Percentiles rank a stretch among this genome's conserved stretches.
Conservation (phyloP, 1,140 invertebrate genomes). For the Drosophila micromelanica region DNA sequence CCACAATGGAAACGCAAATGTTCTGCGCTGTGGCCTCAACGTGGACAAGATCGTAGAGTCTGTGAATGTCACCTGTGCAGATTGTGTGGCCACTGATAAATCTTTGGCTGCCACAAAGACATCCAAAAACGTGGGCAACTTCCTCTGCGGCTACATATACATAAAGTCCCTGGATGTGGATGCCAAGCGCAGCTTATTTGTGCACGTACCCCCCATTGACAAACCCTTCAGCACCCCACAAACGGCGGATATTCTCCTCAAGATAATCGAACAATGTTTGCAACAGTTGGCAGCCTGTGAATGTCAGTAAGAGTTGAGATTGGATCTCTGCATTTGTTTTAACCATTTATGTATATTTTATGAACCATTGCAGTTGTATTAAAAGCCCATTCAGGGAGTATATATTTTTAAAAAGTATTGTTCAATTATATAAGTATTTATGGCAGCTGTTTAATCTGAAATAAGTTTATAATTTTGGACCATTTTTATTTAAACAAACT, state of each 20-base stretch:
- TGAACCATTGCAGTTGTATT: not conserved
- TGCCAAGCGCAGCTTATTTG: conserved; percentile 85
- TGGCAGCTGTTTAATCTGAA: not conserved
- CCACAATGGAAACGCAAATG: conserved; percentile 62
- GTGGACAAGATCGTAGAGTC: conserved; percentile 84
- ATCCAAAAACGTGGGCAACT: conserved; percentile 84
- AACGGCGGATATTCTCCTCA: conserved; percentile 85
- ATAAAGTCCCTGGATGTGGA: conserved; percentile 86
- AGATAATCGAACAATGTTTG: conserved; percentile 85
- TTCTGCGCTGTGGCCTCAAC: conserved; percentile 84
- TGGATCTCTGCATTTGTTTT: conserved; percentile 29
- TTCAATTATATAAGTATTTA: not conserved
- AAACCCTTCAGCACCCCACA: conserved; percentile 85
- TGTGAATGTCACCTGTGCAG: conserved; percentile 60
- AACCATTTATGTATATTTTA: not conserved
- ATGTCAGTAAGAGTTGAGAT: conserved; percentile 9
- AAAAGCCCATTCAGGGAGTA: too few relatives aligned
- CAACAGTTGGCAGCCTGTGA: conserved; percentile 45
- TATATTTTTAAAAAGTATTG: not conserved
- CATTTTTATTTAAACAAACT: conserved; percentile 1
- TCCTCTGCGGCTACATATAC: conserved; percentile 88
- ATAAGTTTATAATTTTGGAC: not conserved
- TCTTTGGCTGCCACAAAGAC: conserved; percentile 17
- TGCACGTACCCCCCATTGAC: conserved; percentile 88
- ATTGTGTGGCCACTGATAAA: conserved; percentile 49